Evolutionary conservation across 1,140 invertebrate genomes (phyloP), one percentile per base, ranked within the genome.

Genomic region (Frieseomelitta varia): DNA sequence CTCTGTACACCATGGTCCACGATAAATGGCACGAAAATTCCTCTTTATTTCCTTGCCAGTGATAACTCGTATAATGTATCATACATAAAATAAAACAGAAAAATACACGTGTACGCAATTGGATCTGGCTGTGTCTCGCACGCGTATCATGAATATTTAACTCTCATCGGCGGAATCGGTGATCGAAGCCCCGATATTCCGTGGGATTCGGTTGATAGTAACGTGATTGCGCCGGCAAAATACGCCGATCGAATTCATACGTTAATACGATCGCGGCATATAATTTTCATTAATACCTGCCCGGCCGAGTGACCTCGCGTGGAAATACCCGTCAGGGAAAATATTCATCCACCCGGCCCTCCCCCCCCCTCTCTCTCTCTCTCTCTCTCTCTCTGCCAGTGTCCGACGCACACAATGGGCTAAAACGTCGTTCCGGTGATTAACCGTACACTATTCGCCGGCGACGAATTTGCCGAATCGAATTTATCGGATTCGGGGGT

Each of bases 381-480:
- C 21, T 4, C 0, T 14, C 0, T 14, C 24, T 61, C 58, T n/a
- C 24, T n/a, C 4, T 0, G 12, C 58, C 58, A 61, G 1, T 39
- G 30, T 21, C 0, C 11, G 12, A 15, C 24, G 75, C 21, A 76
- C 21, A 76, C 75, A 77, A 77, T 77, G 51, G 75, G 58, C 15
- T 47, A 30, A 65, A 77, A 63, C 58, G 17, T 21, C n/a, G 75
- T 63, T 63, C 74, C 55, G n/a, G 76, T 67, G 77, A 69, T 55
- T 56, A 79, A 65, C 75, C 56, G 75, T 39, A 12, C 77, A 17
- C 51, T n/a, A 11, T 30, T 65, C 34, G 39, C 39, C 61, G 17
- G 0, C 63, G 21, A 19, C 51, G 77, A 79, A 51, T 67, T 78
- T 78, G 47, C 39, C 47, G 11, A 72, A 72, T 78, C 51, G 77